Base-by-base conservation (phyloP, 2,113 vertebrate genomes). In the Platichthys flesus region DNA sequence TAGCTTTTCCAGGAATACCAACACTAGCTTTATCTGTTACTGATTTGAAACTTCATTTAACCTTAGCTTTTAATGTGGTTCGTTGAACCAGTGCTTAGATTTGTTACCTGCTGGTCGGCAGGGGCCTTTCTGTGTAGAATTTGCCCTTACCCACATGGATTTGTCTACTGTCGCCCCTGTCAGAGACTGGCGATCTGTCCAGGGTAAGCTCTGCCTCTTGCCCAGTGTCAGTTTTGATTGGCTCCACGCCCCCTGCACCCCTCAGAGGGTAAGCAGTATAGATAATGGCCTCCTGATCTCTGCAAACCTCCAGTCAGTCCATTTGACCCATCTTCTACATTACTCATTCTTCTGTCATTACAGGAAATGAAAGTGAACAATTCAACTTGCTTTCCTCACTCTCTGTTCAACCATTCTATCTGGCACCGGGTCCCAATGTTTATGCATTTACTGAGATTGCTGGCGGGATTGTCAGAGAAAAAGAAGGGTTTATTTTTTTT, bases 391-490 rank as follows among this genome's bases (percentile, higher is more conserved):
- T 81, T 79, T 74, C 71, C 76, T 75, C 49, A 28, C 62, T 78
- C 70, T 82, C 75, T 79, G 78, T 75, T 88, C 75, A 73, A 57
- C 67, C 84, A 71, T 66, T 85, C 85, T 94, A 92, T 92, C 87
- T 94, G 93, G 93, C 94, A 90, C 91, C 90, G 92, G 94, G 93
- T 94, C 94, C 93, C 94, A 94, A 85, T 95, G 96, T 96, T 97
- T 96, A 94, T 96, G 95, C 96, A 91, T 96, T 95, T 94, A 94
- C 93, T 73, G 92, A 95, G 96, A 96, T 96, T 95, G 95, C 95
- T 97, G 95, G 94, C 93, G 93, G 95, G 95, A 95, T 94, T 94
- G 92, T 93, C 88, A 94, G 94, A 87, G 94, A 93, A 90, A 92
- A 89, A 87, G 74, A 79, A 94, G 94, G 95, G 94, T 95, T 96